Conservation (phyloP, 1,140 invertebrate species). For the Orius insidiosus region DNA sequence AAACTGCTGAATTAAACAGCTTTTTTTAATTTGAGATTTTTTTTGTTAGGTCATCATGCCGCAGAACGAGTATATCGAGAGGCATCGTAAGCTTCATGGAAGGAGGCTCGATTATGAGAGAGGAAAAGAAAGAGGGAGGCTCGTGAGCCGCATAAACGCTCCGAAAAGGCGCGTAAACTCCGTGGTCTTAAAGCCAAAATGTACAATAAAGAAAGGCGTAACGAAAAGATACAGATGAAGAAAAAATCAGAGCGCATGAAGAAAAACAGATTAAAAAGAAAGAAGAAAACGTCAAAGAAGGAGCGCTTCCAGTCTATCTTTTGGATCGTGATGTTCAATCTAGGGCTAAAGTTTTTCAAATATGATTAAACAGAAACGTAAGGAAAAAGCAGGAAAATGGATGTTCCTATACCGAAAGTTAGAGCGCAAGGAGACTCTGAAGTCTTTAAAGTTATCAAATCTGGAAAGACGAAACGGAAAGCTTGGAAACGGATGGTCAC, state of each 20-base stretch:
- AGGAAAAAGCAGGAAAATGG: conserved; percentile 99
- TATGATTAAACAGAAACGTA: conserved; percentile 99
- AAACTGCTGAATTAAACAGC: no score
- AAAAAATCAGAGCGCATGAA: conserved; percentile 86
- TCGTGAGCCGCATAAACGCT: conserved; percentile 72
- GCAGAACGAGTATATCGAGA: conserved; percentile 99
- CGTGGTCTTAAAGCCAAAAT: conserved; percentile 95
- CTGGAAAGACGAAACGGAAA: conserved; percentile 89
- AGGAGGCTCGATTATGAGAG: conserved; percentile 95
- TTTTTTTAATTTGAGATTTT: conserved; percentile 13
- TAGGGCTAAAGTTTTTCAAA: conserved; percentile 92
- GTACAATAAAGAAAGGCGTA: conserved; percentile 87
- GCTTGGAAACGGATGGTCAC: conserved; percentile 99
- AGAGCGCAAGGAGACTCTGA: conserved; percentile 93
- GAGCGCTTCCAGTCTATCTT: conserved; percentile 88
- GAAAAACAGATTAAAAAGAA: conserved; percentile 69
- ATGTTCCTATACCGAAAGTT: conserved; percentile 98
- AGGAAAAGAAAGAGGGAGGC: conserved; percentile 89
- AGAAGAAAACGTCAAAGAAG: conserved; percentile 52
- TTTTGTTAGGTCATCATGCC: conserved; percentile 59
- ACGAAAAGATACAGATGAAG: conserved; percentile 99
- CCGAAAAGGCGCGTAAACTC: conserved; percentile 78
- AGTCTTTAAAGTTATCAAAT: conserved; percentile 79
- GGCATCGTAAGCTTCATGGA: conserved; percentile 90
- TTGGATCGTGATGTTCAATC: conserved; percentile 91